These are phyloP conservation scores for Emberiza fucata DNA, from an alignment of 2,113 vertebrate species.

Conservation along the genomic window DNA sequence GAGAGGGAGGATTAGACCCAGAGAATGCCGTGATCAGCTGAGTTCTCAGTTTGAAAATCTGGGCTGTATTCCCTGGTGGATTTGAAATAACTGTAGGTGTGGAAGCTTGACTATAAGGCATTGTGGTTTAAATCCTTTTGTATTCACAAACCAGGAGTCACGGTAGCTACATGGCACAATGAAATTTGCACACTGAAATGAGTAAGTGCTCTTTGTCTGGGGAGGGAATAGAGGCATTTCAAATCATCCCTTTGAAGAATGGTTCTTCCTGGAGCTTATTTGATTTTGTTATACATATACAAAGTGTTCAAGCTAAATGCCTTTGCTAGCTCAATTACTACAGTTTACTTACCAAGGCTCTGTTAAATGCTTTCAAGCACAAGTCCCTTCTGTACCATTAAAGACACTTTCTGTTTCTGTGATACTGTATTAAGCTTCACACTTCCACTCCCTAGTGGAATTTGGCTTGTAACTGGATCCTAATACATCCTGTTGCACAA, in stretches of 20 bases:
- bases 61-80: background rate
- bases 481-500: background rate
- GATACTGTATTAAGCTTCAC: conserved; percentile 58
- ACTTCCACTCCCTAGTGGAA: conserved; percentile 32
- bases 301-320: conserved; percentile 43
- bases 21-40: background rate
- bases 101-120: background rate
- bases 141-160: conserved; percentile 4
- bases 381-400: conserved; percentile 55
- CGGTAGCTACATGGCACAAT: background rate
- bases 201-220: background rate
- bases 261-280: conserved; percentile 32
- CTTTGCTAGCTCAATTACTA: conserved; percentile 39
- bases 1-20: background rate
- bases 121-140: conserved; percentile 1
- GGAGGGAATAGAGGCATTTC: background rate
- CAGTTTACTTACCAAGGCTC: conserved; percentile 46
- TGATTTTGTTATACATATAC: conserved; percentile 54
- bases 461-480: conserved; percentile 50
- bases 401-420: conserved; percentile 52
- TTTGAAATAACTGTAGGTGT: conserved; percentile 2
- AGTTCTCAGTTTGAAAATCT: conserved; percentile 12
- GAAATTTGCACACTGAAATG: background rate
- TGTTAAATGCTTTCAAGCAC: conserved; percentile 50
- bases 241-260: conserved; percentile 38